Conservation (phyloP, 2,113 vertebrate species). For the Cnemophilus loriae region DNA sequence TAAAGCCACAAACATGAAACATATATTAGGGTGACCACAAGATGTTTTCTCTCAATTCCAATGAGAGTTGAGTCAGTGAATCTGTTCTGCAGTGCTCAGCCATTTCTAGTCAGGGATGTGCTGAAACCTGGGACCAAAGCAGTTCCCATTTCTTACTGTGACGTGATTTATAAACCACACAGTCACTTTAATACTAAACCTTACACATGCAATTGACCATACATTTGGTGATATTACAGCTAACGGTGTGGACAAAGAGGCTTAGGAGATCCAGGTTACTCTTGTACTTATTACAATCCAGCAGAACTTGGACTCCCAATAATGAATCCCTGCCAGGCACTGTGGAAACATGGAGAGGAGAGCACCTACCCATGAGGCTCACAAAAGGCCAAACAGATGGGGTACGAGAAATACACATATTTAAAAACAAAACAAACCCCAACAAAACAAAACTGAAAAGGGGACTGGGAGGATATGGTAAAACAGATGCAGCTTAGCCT, state of each 20-base stretch:
- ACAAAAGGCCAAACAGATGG: neutral
- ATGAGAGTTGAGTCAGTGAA: neutral
- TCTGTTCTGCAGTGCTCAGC: neutral
- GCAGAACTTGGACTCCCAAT: neutral
- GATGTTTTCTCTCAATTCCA: neutral
- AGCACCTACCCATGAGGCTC: neutral
- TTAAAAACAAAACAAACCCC: neutral
- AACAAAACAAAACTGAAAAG: neutral
- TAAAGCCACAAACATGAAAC: constrained; percentile 3
- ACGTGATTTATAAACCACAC: neutral
- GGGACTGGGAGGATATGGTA: neutral
- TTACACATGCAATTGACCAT: neutral
- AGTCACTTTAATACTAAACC: neutral
- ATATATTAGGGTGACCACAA: neutral
- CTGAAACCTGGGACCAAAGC: neutral
- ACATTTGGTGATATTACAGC: neutral
- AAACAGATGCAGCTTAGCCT: neutral
- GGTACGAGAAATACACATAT: neutral
- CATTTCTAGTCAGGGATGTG: neutral
- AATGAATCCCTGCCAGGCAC: neutral
- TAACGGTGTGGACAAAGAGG: neutral
- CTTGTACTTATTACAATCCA: neutral
- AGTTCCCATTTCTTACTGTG: neutral
- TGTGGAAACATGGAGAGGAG: neutral
- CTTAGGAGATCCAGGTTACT: neutral